These are phyloP conservation scores for Volucella inflata DNA, from an alignment of 2,888 invertebrate species.

Conservation along the genomic window DNA sequence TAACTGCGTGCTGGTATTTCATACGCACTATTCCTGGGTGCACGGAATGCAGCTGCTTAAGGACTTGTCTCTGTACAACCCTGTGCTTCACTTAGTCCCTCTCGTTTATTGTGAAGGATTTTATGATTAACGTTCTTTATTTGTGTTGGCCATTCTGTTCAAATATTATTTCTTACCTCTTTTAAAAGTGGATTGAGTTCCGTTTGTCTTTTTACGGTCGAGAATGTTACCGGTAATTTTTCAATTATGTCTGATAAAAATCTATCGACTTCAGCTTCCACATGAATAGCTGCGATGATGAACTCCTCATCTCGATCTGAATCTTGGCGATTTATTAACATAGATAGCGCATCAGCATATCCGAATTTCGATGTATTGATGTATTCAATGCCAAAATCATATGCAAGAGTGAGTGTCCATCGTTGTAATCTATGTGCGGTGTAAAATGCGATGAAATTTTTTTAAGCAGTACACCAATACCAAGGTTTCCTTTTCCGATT, in stretches of 20 bases:
- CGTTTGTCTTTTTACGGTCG: conserved; percentile 11
- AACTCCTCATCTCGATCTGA: conserved; percentile 28
- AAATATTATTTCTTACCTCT: conserved; percentile 19
- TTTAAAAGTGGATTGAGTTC: conserved; percentile 20
- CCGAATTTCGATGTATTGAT: conserved; percentile 55
- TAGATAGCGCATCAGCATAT: conserved; percentile 47
- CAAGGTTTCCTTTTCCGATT: conserved; percentile 80
- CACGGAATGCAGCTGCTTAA: conserved; percentile 49
- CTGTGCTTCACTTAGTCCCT: conserved; percentile 27
- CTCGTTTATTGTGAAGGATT: conserved; percentile 18
- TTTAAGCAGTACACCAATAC: conserved; percentile 77
- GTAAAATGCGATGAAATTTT: conserved; percentile 77
- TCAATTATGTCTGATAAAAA: conserved; percentile 18
- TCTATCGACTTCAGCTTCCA: conserved; percentile 34
- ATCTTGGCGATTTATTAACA: conserved; percentile 21
- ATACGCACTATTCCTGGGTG: conserved; percentile 52
- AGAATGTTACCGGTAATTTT: conserved; percentile 31
- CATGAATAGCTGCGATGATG: conserved; percentile 33
- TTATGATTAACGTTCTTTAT: conserved; percentile 18
- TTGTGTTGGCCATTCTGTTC: conserved; percentile 15
- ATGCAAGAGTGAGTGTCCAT: conserved; percentile 77
- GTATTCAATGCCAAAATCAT: conserved; percentile 66
- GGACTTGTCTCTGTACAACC: conserved; percentile 42
- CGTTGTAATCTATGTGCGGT: conserved; percentile 77
- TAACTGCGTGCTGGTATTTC: conserved; percentile 57